Base-by-base conservation (phyloP, 1,140 invertebrate species). In the Ostrea denselamellosa region DNA sequence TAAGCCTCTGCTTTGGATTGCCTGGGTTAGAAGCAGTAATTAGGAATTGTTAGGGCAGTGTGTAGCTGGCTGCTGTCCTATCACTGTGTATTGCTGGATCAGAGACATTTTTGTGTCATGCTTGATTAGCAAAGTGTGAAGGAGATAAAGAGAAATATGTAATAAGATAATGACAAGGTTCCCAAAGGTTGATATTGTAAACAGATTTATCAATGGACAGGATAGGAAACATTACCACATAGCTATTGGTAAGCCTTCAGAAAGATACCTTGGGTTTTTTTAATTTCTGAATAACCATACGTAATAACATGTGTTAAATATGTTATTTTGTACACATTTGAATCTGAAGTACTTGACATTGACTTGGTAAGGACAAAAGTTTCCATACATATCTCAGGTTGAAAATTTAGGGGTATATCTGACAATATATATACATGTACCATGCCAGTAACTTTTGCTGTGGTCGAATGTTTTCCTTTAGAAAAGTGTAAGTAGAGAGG, bases 121-220 rank as follows among this genome's bases (percentile, higher is more conserved):
- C 68, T 28, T 77, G 68, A 77, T 77, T 34, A 77, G 68, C 25
- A 12, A 77, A 28, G 68, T 77, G 68, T 77, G 68, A 77, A 77
- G 68, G 68, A 34, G 68, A 77, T 77, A 77, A 77, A 77, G 68
- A 77, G 68, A 77, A 77, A 77, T 77, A 77, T 77, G 68, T 77
- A 77, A 77, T 77, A 17, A 62, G 58, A 62, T 62, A 62, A 62
- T 62, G 12, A 62, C 9, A 62, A 19, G 14, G 14, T 62, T 62
- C 12, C 58, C 58, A n/a, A 17, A 62, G 58, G 17, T 25, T 34
- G 28, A 17, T 34, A 14, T 25, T 77, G 25, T 77, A 25, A 25
- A 77, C 28, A 25, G 68, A 77, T 77, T 77, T 77, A 77, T 77
- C 68, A 77, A 77, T 77, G 68, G 68, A 34, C 12, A 25, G 22